Evolutionary conservation across 2,888 invertebrate species (phyloP), one percentile per base, ranked within the genome.

Genomic region (Tinea trinotella): DNA sequence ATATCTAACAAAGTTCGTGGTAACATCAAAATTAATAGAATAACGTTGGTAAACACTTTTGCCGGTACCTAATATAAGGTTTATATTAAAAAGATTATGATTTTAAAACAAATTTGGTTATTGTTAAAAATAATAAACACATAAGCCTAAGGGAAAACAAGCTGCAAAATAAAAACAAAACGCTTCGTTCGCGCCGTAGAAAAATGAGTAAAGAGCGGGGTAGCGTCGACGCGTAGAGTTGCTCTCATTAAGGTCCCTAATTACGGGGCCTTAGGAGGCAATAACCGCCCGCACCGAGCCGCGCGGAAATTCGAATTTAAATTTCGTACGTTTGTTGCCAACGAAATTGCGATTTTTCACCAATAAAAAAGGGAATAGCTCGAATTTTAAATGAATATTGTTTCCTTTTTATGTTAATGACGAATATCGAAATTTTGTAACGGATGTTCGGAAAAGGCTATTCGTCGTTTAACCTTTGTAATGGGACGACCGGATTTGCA

Each of bases 401-500:
- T 85, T 81, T 76, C 75, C 74, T 77, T 81, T 84, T 85, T 82
- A 84, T 82, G 80, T 73, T 83, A 82, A 83, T 84, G 79, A 65
- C 70, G 74, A 69, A 74, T 74, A 78, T 80, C 79, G 76, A 76
- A 77, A 76, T 76, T 73, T 71, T 62, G 72, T 67, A 74, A 71
- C 74, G 74, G 73, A 70, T 71, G 74, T 71, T 73, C 72, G 67
- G 71, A 67, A 36, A 66, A 68, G 67, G 64, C 52, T 65, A 64
- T 63, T 65, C 70, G 68, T 69, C 77, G 77, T 75, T 77, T 75
- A 71, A 76, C 74, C 67, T 67, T 61, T 56, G 68, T 66, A 68
- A 68, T 56, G 69, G 66, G 67, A 68, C 66, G 70, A 66, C 62
- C 63, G 72, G 68, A 62, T 50, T 50, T 50, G 50, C 24, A 24